Percentiles rank a stretch among this genome's conserved stretches.
Evolutionary conservation across 2,888 invertebrate genomes (phyloP).

Genomic region (Petrophora chlorosata): DNA sequence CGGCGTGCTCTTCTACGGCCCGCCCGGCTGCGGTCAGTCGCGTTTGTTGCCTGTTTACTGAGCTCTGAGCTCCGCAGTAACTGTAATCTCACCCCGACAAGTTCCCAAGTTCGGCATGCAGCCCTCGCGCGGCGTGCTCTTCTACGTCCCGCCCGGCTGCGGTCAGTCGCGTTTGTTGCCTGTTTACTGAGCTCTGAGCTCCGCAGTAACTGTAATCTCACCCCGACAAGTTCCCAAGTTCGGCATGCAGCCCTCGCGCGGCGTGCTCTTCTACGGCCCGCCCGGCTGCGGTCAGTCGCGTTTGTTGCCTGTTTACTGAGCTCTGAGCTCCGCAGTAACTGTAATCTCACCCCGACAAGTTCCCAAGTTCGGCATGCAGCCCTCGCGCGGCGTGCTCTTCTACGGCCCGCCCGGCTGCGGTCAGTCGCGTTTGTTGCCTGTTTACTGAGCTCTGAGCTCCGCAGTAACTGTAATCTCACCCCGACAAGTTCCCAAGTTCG

Average conservation of each 20-base stretch:
- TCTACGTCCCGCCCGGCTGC: constrained; percentile 99
- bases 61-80: too few relatives aligned
- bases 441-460: too few relatives aligned
- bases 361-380: constrained; percentile 99
- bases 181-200: too few relatives aligned
- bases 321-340: too few relatives aligned
- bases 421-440: too few relatives aligned
- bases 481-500: constrained; percentile 99
- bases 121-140: constrained; percentile 98
- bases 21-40: too few relatives aligned
- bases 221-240: constrained; percentile 99
- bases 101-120: constrained; percentile 99
- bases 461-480: too few relatives aligned
- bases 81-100: constrained; percentile 99
- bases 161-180: too few relatives aligned
- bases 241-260: constrained; percentile 99
- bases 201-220: too few relatives aligned
- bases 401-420: constrained; percentile 99
- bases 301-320: too few relatives aligned
- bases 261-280: constrained; percentile 99
- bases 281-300: too few relatives aligned
- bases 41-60: too few relatives aligned
- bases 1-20: constrained; percentile 99
- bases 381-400: constrained; percentile 98
- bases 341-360: constrained; percentile 99